Conservation (phyloP, 2,888 invertebrate genomes). For the Diplazon laetatorius region DNA sequence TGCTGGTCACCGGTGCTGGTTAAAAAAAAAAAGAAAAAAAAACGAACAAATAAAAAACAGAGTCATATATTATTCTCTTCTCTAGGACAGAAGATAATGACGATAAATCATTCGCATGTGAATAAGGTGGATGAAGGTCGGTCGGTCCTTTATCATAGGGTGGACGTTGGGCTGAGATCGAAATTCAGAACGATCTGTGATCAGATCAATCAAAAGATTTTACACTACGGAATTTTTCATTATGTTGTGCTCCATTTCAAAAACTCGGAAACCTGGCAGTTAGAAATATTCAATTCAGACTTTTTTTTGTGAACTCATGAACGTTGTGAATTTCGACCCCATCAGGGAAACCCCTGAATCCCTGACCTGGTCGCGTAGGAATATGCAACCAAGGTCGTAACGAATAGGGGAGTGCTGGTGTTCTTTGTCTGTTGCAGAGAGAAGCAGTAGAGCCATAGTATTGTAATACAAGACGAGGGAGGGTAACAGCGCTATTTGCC, state of each 20-base stretch:
- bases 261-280: too few relatives aligned
- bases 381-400: slow-evolving; percentile 56
- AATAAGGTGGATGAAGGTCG: neutral
- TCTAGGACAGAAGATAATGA: neutral
- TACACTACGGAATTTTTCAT: too few relatives aligned
- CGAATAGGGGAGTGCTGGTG: slow-evolving; percentile 43
- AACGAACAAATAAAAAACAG: neutral
- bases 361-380: slow-evolving; percentile 49
- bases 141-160: slow-evolving; percentile 16
- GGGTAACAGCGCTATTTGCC: slow-evolving; percentile 13
- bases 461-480: slow-evolving; percentile 40
- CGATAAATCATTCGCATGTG: too few relatives aligned
- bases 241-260: too few relatives aligned
- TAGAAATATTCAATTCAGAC: too few relatives aligned
- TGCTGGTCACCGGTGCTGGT: slow-evolving; percentile 89
- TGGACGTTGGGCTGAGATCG: too few relatives aligned
- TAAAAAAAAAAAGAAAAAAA: slow-evolving; percentile 59
- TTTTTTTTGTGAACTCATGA: too few relatives aligned
- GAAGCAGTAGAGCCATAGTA: neutral
- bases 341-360: too few relatives aligned
- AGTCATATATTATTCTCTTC: neutral
- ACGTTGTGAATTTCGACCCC: too few relatives aligned
- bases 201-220: too few relatives aligned
- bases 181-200: too few relatives aligned
- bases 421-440: slow-evolving; percentile 1